These are phyloP conservation scores for Melanotaenia nigrans DNA, from an alignment of 2,797 vertebrate genomes.

Conservation along the genomic window DNA sequence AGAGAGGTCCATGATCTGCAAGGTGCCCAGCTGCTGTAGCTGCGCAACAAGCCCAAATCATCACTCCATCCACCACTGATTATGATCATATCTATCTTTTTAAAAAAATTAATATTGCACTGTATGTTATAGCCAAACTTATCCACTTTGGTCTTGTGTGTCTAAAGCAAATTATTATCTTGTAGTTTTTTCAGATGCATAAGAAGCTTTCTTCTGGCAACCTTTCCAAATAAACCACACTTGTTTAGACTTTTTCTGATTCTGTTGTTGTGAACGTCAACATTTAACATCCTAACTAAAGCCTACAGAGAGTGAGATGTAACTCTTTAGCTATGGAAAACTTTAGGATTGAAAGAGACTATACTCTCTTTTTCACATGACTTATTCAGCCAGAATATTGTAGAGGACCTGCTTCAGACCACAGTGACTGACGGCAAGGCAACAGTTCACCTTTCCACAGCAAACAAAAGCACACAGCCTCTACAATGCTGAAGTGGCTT, in stretches of 20 bases:
- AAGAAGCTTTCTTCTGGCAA: not conserved
- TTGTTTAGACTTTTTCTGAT: too few species aligned
- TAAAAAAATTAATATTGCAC: too few species aligned
- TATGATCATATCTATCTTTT: too few species aligned
- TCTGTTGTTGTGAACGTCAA: too few species aligned
- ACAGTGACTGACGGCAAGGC: not conserved
- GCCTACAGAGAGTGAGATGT: not conserved
- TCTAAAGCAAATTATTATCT: not conserved
- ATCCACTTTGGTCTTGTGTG: not conserved
- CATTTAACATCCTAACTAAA: too few species aligned
- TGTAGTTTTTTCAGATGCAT: too few species aligned
- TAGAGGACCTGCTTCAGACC: not conserved
- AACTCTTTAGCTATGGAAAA: not conserved
- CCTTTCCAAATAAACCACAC: too few species aligned
- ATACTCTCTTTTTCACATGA: not conserved
- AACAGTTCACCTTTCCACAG: constrained; percentile 2
- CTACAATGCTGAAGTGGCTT: not conserved
- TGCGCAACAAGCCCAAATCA: not conserved
- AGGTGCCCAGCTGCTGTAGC: not conserved
- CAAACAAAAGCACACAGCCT: not conserved
- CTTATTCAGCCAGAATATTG: not conserved
- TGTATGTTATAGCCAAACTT: not conserved
- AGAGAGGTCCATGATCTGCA: not conserved
- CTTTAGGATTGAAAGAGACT: not conserved
- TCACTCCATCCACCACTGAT: not conserved